Percentiles rank a stretch among this genome's conserved stretches.
These are phyloP conservation scores for Drosophila setifemur DNA, from an alignment of 1,140 invertebrate genomes.

Conservation along the genomic window DNA sequence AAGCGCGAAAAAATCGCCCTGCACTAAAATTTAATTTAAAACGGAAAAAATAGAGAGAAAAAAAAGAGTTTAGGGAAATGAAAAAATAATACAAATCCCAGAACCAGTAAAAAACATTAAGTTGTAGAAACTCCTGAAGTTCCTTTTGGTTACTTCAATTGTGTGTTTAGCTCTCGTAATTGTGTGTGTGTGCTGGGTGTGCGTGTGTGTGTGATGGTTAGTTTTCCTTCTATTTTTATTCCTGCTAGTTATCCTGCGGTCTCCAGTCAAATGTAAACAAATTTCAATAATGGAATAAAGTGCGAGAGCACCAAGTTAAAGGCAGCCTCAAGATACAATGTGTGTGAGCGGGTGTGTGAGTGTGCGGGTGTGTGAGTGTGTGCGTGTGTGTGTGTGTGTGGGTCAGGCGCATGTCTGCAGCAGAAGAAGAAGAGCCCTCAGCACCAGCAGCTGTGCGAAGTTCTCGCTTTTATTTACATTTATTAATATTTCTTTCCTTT, in stretches of 20 bases:
- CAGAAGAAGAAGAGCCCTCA: slow-evolving; percentile 5
- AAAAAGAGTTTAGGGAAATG: background rate
- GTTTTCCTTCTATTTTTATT: background rate
- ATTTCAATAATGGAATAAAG: slow-evolving; percentile 36
- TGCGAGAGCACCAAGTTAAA: background rate
- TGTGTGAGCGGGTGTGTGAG: background rate
- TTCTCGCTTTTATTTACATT: slow-evolving; percentile 44
- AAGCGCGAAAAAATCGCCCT: slow-evolving; percentile 9
- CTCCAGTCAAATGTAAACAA: slow-evolving; percentile 37
- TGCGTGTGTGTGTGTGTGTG: background rate
- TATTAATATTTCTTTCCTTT: slow-evolving; percentile 30
- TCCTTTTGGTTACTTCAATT: background rate
- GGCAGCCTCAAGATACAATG: background rate
- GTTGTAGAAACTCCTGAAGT: no score
- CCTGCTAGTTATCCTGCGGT: slow-evolving; percentile 2
- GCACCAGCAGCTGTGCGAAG: slow-evolving; percentile 33
- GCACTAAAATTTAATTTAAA: no score
- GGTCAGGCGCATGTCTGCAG: slow-evolving; percentile 42
- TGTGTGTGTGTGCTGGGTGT: background rate
- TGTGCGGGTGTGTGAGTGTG: background rate
- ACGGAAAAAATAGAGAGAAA: background rate
- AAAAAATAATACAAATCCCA: background rate
- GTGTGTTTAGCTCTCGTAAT: background rate
- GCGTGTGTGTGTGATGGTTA: background rate
- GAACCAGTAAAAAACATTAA: no score